Evolutionary conservation across 1,140 invertebrate genomes (phyloP).

Genomic region (Centruroides vittatus): DNA sequence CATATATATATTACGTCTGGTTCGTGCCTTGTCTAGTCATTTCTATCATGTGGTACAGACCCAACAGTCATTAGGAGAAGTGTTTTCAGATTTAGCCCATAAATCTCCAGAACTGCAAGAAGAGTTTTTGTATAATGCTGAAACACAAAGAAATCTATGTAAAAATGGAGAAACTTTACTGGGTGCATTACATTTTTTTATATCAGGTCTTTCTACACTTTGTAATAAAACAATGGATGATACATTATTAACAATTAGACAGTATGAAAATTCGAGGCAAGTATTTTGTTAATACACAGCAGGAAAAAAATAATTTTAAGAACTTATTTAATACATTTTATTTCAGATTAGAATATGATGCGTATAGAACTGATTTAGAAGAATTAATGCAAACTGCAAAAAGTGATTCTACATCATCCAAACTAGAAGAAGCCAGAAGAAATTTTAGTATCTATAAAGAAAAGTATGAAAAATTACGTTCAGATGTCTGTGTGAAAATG

Average conservation of each 20-base stretch:
- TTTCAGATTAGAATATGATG: conserved; percentile 86
- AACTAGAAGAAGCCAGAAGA: conserved; percentile 62
- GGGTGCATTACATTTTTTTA: conserved; percentile 88
- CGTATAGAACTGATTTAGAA: conserved; percentile 85
- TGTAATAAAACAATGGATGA: conserved; percentile 96
- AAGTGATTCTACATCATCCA: conserved; percentile 35
- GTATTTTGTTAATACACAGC: too few species aligned
- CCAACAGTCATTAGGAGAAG: conserved; percentile 63
- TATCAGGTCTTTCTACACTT: conserved; percentile 83
- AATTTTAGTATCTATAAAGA: conserved; percentile 71
- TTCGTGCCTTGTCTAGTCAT: conserved; percentile 67
- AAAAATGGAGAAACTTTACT: conserved; percentile 81
- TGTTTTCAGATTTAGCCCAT: conserved; percentile 82
- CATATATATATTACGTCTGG: conserved; percentile 68
- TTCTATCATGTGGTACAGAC: conserved; percentile 79
- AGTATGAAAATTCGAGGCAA: conserved; percentile 80
- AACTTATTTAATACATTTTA: background rate
- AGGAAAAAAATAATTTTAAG: too few species aligned
- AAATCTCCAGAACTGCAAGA: conserved; percentile 88
- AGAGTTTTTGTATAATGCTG: conserved; percentile 88
- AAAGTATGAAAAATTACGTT: conserved; percentile 76
- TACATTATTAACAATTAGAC: conserved; percentile 77
- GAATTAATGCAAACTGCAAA: conserved; percentile 40
- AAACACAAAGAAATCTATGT: conserved; percentile 81
- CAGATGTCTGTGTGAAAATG: conserved; percentile 85